These are phyloP conservation scores for Gymnodraco acuticeps DNA, from an alignment of 2,797 vertebrate species.

Conservation along the genomic window DNA sequence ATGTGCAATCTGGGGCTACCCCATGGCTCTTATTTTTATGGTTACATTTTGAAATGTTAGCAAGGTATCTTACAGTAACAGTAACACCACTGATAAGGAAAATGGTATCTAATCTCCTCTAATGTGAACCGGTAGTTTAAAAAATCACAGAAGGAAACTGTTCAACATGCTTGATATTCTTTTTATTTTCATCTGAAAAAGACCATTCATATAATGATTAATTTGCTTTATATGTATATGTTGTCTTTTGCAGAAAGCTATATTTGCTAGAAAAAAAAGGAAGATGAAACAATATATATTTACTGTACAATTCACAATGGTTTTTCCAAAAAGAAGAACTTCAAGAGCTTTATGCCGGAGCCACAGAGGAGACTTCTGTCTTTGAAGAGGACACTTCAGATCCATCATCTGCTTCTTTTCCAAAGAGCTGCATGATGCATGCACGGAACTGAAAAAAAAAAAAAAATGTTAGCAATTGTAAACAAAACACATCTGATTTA, in stretches of 20 bases:
- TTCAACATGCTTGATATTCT: constrained; percentile 11
- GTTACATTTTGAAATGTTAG: neutral
- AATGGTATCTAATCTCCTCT: neutral
- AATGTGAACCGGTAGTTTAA: neutral
- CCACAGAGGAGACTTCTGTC: constrained; percentile 91
- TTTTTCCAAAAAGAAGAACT: constrained; percentile 17
- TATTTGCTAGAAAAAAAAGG: constrained; percentile 34
- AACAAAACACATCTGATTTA: neutral
- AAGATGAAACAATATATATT: constrained; percentile 57
- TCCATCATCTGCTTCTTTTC: constrained; percentile 89
- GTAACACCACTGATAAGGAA: neutral
- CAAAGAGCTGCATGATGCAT: constrained; percentile 92
- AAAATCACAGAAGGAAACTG: constrained; percentile 1
- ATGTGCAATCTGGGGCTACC: neutral
- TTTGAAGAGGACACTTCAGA: constrained; percentile 90
- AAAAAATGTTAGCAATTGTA: neutral
- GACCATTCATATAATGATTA: constrained; percentile 7
- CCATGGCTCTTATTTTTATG: neutral
- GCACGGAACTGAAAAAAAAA: constrained; percentile 84
- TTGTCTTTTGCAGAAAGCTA: constrained; percentile 72
- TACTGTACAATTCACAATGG: constrained; percentile 66
- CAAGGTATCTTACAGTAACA: neutral
- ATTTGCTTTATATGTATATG: constrained; percentile 20
- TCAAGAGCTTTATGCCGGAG: constrained; percentile 84
- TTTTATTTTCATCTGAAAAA: constrained; percentile 44